These are phyloP conservation scores for Ictalurus punctatus DNA, from an alignment of 2,113 vertebrate genomes.

Conservation along the genomic window DNA sequence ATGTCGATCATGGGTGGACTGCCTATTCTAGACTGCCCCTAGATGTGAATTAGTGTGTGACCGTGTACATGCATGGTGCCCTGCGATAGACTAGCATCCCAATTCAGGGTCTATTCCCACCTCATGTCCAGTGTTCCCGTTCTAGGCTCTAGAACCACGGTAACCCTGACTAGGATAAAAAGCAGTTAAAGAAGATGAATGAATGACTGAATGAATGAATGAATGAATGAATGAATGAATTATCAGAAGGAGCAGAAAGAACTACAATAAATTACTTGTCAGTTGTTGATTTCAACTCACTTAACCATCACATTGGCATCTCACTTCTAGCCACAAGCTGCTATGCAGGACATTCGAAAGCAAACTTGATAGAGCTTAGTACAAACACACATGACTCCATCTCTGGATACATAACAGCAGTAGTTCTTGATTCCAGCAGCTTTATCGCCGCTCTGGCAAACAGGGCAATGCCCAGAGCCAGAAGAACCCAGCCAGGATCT, in stretches of 20 bases:
- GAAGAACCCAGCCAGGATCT: constrained; percentile 71
- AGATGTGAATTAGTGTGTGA: neutral
- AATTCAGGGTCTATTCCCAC: neutral
- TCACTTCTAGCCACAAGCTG: constrained; percentile 6
- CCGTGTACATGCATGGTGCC: neutral
- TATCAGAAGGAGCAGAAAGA: neutral
- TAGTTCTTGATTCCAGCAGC: constrained; percentile 53
- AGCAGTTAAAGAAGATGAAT: neutral
- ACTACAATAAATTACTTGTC: neutral
- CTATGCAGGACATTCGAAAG: constrained; percentile 38
- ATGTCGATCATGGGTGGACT: neutral
- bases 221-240: neutral
- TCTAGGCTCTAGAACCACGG: neutral
- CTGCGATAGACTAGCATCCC: neutral
- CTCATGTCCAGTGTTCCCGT: neutral
- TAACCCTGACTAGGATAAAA: neutral
- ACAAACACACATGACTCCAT: constrained; percentile 52
- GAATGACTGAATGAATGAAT: neutral
- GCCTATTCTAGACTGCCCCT: neutral
- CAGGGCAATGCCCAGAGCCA: constrained; percentile 44
- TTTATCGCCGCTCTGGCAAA: constrained; percentile 54
- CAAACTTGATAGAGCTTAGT: constrained; percentile 53
- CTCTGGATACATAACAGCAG: constrained; percentile 49
- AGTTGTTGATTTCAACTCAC: constrained; percentile 3
- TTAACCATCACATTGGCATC: constrained; percentile 4